These are phyloP conservation scores for Ictalurus furcatus DNA, from an alignment of 2,113 vertebrate genomes.

Conservation along the genomic window DNA sequence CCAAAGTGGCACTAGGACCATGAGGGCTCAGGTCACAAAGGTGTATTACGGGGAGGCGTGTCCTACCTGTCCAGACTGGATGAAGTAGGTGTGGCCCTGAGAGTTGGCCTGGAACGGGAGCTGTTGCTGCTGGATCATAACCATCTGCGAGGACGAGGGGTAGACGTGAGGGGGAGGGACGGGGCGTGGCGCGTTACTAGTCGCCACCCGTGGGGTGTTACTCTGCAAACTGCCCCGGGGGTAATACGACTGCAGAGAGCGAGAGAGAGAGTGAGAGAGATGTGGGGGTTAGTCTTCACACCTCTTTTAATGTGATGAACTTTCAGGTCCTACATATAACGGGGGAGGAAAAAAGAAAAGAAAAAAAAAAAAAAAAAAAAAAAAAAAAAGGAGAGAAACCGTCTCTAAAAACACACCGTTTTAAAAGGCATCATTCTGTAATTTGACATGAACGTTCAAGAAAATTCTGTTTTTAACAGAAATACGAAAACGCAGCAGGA, in stretches of 20 bases:
- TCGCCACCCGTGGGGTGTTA: constrained; percentile 86
- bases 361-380: not conserved
- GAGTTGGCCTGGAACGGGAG: constrained; percentile 82
- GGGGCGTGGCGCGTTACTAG: constrained; percentile 82
- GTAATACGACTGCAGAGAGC: constrained; percentile 84
- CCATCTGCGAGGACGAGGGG: constrained; percentile 88
- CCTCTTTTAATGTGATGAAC: not conserved
- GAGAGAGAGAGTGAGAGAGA: constrained; percentile 17
- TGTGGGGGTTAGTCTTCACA: not conserved
- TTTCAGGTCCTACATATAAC: not conserved
- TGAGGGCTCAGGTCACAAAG: not conserved
- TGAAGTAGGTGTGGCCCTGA: constrained; percentile 87
- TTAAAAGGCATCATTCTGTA: not conserved
- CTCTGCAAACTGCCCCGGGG: constrained; percentile 85
- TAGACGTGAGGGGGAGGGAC: constrained; percentile 91
- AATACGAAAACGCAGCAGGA: not conserved
- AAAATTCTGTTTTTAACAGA: not conserved
- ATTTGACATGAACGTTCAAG: not conserved
- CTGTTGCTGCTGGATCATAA: constrained; percentile 95
- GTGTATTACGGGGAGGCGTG: not conserved
- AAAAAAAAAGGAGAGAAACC: too few relatives aligned
- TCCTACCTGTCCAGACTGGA: constrained; percentile 83
- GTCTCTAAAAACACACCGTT: too few relatives aligned
- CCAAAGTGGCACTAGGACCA: not conserved
- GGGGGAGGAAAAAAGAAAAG: not conserved